Evolutionary conservation across 2,797 vertebrate genomes (phyloP), one percentile per base, ranked within the genome.

Genomic region (Enteromius radiatus): DNA sequence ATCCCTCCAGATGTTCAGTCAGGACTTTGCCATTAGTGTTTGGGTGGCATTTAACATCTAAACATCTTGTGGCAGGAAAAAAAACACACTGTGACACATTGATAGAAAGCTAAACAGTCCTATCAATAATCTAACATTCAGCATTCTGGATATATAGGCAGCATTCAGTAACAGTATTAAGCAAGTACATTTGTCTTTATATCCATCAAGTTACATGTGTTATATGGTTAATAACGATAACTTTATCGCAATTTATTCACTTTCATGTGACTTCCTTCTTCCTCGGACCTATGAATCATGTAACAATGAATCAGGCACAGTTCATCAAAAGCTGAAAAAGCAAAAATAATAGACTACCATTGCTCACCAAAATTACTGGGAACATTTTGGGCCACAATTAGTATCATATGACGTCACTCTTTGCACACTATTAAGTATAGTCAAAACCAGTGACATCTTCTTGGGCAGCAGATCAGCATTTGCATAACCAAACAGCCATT

Each of bases 401-500:
- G 8, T 41, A n/a, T n/a, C 17, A 12, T n/a, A 23, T 65, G n/a
- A 79, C 17, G 4, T 41, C 77, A 68, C 15, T 67, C 14, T 59
- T 80, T 63, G 63, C 36, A 9, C 10, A 74, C 26, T 41, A 65
- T 49, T 17, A 47, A 74, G 2, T 1, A 33, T 56, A 73, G 26
- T 59, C 26, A 81, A 81, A 64, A 36, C 9, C 33, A 67, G 8
- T 65, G 80, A 65, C 31, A 67, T 82, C 31, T 41, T 82, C 31
- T 54, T 82, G 61, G 61, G 71, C 71, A 75, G 17, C 47, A 43
- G 47, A 67, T 67, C 45, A 82, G 45, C 38, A 65, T 81, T 74
- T 64, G 59, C 70, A 65, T 82, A 78, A 84, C 76, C 83, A 78
- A 83, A 76, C 63, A 45, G 77, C 76, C 85, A 85, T 73, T 84